phyloP scores from a whole-genome alignment of 2,797 vertebrate genomes.

The Macroramphosus scolopax region DNA sequence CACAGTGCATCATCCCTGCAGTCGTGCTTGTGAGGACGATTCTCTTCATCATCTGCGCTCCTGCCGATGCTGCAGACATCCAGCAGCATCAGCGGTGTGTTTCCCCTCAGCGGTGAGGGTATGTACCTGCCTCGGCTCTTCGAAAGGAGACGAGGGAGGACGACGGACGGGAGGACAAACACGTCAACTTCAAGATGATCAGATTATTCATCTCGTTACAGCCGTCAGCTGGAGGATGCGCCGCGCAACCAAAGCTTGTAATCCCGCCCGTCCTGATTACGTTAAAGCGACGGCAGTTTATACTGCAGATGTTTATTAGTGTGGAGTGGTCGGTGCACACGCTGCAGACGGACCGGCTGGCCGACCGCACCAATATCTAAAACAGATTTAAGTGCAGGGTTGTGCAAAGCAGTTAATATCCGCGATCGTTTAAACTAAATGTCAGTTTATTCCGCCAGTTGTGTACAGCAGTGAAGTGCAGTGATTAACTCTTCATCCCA shows the following conservation, averaged over 20 bases:
- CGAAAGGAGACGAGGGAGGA: too few relatives aligned
- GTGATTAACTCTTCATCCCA: too few relatives aligned
- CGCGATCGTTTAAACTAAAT: neutral
- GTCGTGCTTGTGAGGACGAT: too few relatives aligned
- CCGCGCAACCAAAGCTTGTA: slow-evolving; percentile 17
- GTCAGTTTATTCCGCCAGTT: slow-evolving; percentile 7
- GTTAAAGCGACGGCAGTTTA: slow-evolving; percentile 40
- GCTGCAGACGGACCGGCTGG: slow-evolving; percentile 36
- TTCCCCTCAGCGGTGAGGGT: too few relatives aligned
- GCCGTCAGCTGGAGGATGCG: slow-evolving; percentile 17
- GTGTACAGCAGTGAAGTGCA: neutral
- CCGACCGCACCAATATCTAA: slow-evolving; percentile 47
- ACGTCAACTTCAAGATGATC: slow-evolving; percentile 12
- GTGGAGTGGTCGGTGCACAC: neutral
- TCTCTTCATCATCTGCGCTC: too few relatives aligned
- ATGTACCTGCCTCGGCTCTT: too few relatives aligned
- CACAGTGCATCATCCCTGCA: too few relatives aligned
- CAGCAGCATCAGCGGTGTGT: too few relatives aligned
- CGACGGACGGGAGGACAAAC: neutral
- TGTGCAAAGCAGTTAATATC: slow-evolving; percentile 26
- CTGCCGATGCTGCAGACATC: too few relatives aligned
- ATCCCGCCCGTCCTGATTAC: slow-evolving; percentile 41
- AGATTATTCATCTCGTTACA: slow-evolving; percentile 51
- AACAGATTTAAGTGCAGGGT: slow-evolving; percentile 25
- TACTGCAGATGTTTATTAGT: slow-evolving; percentile 34